These are phyloP conservation scores for Edolisoma coerulescens DNA, from an alignment of 2,113 vertebrate genomes.

Conservation along the genomic window DNA sequence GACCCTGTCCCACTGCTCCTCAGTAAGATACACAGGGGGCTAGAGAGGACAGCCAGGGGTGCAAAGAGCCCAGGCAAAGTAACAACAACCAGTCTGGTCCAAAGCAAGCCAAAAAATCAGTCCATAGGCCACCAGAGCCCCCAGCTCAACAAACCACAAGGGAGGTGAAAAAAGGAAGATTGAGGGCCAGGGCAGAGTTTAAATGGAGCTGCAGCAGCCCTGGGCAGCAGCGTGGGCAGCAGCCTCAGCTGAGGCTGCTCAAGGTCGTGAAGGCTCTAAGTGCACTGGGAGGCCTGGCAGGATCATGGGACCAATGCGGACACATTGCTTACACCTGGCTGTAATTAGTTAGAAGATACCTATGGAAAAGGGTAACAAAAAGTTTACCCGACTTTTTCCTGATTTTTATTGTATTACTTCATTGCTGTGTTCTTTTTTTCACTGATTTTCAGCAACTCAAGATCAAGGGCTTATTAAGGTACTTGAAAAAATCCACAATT, in stretches of 20 bases:
- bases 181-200: rapidly evolving
- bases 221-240: rapidly evolving
- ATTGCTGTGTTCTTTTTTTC: not conserved
- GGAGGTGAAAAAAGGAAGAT: rapidly evolving
- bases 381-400: not conserved
- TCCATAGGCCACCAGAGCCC: rapidly evolving
- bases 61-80: rapidly evolving
- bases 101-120: not conserved
- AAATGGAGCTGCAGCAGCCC: not conserved
- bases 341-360: not conserved
- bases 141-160: rapidly evolving
- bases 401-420: not conserved
- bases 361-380: not conserved
- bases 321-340: not conserved
- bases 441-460: not conserved
- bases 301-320: rapidly evolving
- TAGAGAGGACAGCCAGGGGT: rapidly evolving
- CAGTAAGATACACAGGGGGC: rapidly evolving
- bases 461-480: not conserved
- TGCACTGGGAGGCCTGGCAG: not conserved
- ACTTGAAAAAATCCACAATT: not conserved
- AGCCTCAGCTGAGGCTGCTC: not conserved
- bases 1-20: not conserved
- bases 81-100: rapidly evolving
- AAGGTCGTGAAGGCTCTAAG: not conserved